Evolutionary conservation across 2,888 invertebrate genomes (phyloP).

Genomic region (Heliconius ethilla): DNA sequence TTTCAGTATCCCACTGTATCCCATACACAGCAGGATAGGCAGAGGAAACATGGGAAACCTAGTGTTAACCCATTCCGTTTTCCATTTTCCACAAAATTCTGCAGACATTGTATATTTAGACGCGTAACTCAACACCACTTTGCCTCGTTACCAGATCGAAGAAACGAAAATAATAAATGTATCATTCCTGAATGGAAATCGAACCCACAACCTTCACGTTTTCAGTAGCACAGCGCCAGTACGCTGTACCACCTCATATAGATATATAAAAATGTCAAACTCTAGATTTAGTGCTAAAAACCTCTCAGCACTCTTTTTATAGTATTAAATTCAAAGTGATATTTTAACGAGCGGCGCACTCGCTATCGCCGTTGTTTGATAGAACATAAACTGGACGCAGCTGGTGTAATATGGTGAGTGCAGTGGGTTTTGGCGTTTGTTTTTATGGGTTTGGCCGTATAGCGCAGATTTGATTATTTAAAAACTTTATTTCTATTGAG

Average conservation of each 20-base stretch:
- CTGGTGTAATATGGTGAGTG: conserved; percentile 37
- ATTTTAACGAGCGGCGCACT: conserved; percentile 39
- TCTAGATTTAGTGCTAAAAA: conserved; percentile 18
- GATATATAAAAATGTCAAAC: background rate
- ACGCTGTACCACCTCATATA: background rate
- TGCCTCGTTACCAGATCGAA: background rate
- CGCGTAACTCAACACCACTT: background rate
- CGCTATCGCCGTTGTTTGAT: conserved; percentile 46
- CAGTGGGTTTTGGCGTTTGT: conserved; percentile 21
- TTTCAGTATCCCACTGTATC: too few relatives aligned
- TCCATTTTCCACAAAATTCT: background rate
- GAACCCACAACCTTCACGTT: background rate
- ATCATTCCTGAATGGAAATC: background rate
- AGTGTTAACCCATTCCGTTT: background rate
- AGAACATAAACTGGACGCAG: conserved; percentile 51
- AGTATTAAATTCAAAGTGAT: conserved; percentile 46
- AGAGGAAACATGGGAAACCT: background rate
- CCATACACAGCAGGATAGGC: background rate
- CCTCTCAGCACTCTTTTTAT: conserved; percentile 16
- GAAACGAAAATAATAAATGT: background rate
- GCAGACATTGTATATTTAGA: background rate
- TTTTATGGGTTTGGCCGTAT: conserved; percentile 2
- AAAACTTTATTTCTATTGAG: background rate
- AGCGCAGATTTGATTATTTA: conserved; percentile 11
- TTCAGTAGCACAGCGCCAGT: background rate